Evolutionary conservation across 2,797 vertebrate species (phyloP).

Genomic region (Sebastes cheni): DNA sequence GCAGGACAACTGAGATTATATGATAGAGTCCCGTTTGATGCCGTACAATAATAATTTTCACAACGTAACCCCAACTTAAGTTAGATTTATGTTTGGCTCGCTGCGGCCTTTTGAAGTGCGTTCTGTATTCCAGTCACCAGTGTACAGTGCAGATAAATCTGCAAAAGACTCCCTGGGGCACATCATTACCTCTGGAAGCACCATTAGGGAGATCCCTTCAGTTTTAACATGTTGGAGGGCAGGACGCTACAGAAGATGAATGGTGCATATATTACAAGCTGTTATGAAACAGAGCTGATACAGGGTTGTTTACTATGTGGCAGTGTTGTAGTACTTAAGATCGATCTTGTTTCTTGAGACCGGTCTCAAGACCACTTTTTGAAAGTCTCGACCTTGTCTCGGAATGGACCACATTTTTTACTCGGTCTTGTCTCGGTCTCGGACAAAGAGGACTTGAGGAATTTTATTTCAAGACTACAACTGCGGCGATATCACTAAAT

Average conservation of each 20-base stretch:
- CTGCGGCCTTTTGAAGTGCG: conserved; percentile 17
- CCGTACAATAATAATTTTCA: background rate
- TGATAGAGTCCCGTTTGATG: background rate
- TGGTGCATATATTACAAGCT: conserved; percentile 12
- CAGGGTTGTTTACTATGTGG: background rate
- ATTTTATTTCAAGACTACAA: too few species aligned
- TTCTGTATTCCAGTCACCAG: conserved; percentile 46
- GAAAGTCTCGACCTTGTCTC: too few species aligned
- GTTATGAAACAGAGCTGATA: conserved; percentile 1
- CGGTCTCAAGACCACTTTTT: too few species aligned
- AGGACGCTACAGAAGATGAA: conserved; percentile 10
- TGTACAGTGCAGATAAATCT: conserved; percentile 41
- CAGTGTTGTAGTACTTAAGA: too few species aligned
- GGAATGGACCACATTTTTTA: too few species aligned
- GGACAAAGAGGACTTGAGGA: too few species aligned
- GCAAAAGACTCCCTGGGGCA: conserved; percentile 35
- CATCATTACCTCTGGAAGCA: conserved; percentile 45
- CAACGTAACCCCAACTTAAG: background rate
- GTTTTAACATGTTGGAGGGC: conserved; percentile 51
- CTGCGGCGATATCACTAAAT: too few species aligned
- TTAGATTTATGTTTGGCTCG: conserved; percentile 23
- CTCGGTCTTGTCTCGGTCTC: too few species aligned
- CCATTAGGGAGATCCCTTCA: conserved; percentile 47
- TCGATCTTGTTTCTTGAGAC: too few species aligned
- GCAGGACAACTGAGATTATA: background rate